Evolutionary conservation across 2,797 vertebrate species (phyloP).

Genomic region (Oophaga sylvatica): DNA sequence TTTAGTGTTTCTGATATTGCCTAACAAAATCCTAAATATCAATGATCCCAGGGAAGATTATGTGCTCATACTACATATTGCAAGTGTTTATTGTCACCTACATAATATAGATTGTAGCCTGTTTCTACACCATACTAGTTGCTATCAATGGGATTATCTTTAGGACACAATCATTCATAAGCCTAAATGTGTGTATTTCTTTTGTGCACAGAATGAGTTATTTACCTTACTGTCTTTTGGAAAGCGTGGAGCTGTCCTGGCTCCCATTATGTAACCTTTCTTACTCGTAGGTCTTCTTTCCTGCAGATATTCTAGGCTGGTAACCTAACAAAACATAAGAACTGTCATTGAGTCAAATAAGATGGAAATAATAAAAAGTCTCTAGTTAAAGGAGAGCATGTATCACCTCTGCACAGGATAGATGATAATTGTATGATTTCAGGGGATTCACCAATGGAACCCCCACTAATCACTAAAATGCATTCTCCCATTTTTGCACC

Average conservation of each 20-base stretch:
- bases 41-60: no score
- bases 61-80: no score
- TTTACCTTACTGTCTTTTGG: slow-evolving; percentile 66
- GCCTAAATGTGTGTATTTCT: no score
- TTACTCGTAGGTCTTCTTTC: slow-evolving; percentile 75
- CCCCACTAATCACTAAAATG: no score
- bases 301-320: slow-evolving; percentile 69
- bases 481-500: no score
- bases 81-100: no score
- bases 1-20: no score
- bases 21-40: no score
- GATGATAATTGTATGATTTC: background rate
- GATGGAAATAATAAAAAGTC: background rate
- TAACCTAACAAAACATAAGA: slow-evolving; percentile 65
- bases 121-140: no score
- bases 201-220: background rate
- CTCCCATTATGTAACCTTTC: slow-evolving; percentile 79
- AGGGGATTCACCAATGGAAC: background rate
- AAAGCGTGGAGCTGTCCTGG: slow-evolving; percentile 79
- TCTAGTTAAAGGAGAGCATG: background rate
- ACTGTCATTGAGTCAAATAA: background rate
- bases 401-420: background rate
- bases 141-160: no score
- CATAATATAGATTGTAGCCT: no score
- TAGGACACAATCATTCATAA: no score